Evolutionary conservation across 2,888 invertebrate species (phyloP).

Genomic region (Colostygia pectinataria): DNA sequence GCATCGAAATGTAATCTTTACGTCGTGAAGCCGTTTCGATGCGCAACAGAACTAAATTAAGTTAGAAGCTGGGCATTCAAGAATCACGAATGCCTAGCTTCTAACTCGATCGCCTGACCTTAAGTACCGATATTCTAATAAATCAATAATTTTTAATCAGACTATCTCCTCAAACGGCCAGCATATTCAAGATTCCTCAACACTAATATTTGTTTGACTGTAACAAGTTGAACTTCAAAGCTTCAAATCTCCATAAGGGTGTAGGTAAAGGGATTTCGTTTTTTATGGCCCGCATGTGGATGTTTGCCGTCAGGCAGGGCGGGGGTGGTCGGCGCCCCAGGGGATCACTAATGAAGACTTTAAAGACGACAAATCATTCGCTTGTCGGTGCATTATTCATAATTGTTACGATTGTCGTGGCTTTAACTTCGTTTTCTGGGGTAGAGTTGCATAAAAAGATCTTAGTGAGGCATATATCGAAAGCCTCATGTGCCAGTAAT

Average conservation of each 20-base stretch:
- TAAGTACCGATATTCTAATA: too few relatives aligned
- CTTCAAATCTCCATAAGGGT: slow-evolving; percentile 33
- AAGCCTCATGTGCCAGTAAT: too few relatives aligned
- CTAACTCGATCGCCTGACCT: too few relatives aligned
- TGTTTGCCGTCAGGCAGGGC: slow-evolving; percentile 50
- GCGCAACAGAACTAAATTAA: too few relatives aligned
- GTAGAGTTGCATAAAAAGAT: not conserved
- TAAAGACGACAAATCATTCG: slow-evolving; percentile 27
- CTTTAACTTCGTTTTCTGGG: not conserved
- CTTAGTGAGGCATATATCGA: too few relatives aligned
- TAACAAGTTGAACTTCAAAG: slow-evolving; percentile 35
- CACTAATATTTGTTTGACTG: slow-evolving; percentile 18
- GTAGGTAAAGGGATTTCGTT: slow-evolving; percentile 43
- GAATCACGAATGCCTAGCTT: too few relatives aligned
- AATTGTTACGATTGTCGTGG: slow-evolving; percentile 6
- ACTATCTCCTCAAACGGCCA: too few relatives aligned
- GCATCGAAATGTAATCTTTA: too few relatives aligned
- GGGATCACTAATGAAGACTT: slow-evolving; percentile 40
- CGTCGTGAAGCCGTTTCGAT: too few relatives aligned
- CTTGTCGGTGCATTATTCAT: slow-evolving; percentile 8
- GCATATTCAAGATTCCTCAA: too few relatives aligned
- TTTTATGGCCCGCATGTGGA: slow-evolving; percentile 61
- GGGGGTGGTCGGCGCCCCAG: slow-evolving; percentile 20
- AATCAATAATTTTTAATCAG: too few relatives aligned
- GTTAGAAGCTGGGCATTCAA: too few relatives aligned